Conservation (phyloP, 2,113 vertebrate genomes). For the Paradoxurus hermaphroditus region DNA sequence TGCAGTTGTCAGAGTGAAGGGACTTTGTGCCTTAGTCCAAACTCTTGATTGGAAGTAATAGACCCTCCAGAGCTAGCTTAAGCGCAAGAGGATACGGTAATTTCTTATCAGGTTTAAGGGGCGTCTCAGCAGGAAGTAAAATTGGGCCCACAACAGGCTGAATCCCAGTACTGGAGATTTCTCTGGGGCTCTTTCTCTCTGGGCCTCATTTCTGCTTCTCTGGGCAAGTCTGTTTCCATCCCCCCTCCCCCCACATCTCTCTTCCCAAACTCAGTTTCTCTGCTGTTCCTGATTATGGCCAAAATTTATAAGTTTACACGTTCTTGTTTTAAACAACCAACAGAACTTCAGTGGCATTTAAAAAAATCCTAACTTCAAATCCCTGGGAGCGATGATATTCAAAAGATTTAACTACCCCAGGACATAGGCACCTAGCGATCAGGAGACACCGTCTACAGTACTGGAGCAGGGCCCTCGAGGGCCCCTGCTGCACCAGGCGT, state of each 20-base stretch:
- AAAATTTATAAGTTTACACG: neutral
- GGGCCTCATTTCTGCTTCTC: neutral
- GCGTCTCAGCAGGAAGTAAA: neutral
- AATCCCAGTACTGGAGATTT: neutral
- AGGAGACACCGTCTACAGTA: neutral
- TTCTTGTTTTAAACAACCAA: constrained; percentile 34
- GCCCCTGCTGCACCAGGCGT: neutral
- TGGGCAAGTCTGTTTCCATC: neutral
- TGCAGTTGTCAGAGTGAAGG: neutral
- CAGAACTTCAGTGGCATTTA: neutral
- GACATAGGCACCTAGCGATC: neutral
- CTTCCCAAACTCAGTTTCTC: neutral
- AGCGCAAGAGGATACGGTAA: neutral
- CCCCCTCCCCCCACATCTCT: neutral
- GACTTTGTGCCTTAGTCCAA: neutral
- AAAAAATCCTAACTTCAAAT: neutral
- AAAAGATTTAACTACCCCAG: neutral
- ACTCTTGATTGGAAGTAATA: neutral
- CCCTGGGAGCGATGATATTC: neutral
- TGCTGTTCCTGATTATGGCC: constrained; percentile 1
- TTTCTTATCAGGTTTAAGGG: neutral
- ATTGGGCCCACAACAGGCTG: neutral
- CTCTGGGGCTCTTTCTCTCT: neutral
- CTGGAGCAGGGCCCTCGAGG: neutral
- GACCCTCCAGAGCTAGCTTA: neutral